A percentile compares a stretch with the other conserved stretches of the same genome.
These are phyloP conservation scores for Trachelus tabidus DNA, from an alignment of 2,888 invertebrate genomes.

Conservation along the genomic window DNA sequence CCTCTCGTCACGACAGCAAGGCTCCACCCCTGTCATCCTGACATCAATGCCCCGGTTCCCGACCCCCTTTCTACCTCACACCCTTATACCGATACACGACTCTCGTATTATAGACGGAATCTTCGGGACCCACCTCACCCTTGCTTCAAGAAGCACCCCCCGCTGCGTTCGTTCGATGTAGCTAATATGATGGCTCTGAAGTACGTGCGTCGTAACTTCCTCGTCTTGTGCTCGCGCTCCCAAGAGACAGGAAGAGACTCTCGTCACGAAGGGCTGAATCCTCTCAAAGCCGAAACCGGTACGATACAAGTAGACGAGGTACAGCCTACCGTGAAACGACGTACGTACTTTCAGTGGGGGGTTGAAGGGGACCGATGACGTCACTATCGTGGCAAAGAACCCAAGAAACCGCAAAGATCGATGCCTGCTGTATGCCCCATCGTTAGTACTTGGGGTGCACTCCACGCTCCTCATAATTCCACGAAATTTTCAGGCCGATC, in stretches of 20 bases:
- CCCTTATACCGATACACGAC: constrained; percentile 9
- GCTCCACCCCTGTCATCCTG: constrained; percentile 19
- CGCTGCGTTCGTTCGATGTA: neutral
- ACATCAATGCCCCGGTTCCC: constrained; percentile 18
- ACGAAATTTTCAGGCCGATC: constrained; percentile 39
- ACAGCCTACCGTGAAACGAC: neutral
- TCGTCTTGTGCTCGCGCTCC: neutral
- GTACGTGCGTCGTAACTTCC: neutral
- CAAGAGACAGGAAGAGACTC: neutral
- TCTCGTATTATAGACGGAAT: neutral
- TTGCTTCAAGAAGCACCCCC: neutral
- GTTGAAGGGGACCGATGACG: neutral
- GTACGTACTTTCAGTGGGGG: neutral
- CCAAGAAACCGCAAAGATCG: neutral
- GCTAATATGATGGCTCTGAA: neutral
- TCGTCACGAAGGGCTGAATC: neutral
- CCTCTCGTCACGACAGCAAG: constrained; percentile 14
- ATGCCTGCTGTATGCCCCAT: neutral
- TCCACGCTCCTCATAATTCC: constrained; percentile 9
- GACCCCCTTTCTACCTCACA: constrained; percentile 8
- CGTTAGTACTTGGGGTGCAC: neutral
- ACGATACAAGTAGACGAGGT: neutral
- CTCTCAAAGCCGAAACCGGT: neutral
- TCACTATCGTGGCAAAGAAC: neutral
- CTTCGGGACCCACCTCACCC: neutral